Percentiles rank a stretch among this genome's conserved stretches.
phyloP scores from a whole-genome alignment of 1,140 invertebrate species.

The Ceratosolen solmsi region DNA sequence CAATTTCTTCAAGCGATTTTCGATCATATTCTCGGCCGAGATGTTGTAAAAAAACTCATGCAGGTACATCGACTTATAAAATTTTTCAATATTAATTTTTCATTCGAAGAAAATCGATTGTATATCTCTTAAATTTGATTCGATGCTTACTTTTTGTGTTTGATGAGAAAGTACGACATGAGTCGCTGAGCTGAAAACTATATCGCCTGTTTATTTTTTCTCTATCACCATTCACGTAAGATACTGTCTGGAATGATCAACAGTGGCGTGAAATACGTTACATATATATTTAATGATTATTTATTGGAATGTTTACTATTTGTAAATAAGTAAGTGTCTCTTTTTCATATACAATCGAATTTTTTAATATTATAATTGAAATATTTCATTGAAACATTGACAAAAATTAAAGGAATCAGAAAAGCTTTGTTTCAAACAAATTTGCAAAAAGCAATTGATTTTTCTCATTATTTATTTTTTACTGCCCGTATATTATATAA shows the following conservation, averaged over 20 bases:
- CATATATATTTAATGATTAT: too few relatives aligned
- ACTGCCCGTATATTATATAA: too few relatives aligned
- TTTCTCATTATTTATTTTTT: too few relatives aligned
- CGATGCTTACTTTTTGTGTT: constrained; percentile 36
- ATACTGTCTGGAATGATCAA: constrained; percentile 17
- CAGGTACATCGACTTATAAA: constrained; percentile 76
- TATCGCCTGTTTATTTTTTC: constrained; percentile 34
- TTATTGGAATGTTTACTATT: too few relatives aligned
- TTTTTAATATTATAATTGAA: too few relatives aligned
- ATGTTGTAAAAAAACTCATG: constrained; percentile 92
- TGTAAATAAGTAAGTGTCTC: too few relatives aligned
- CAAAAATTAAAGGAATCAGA: too few relatives aligned
- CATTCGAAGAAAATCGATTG: not conserved
- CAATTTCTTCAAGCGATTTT: constrained; percentile 89
- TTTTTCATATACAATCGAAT: too few relatives aligned
- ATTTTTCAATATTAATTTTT: not conserved
- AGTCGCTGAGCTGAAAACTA: constrained; percentile 13
- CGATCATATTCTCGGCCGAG: constrained; percentile 89
- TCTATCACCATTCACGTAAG: constrained; percentile 23
- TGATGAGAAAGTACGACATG: constrained; percentile 25
- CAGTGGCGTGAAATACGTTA: too few relatives aligned
- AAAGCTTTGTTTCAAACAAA: too few relatives aligned
- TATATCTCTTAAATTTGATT: constrained; percentile 12
- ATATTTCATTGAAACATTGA: too few relatives aligned
- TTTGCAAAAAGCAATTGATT: too few relatives aligned